Evolutionary conservation across 2,797 vertebrate species (phyloP).

Genomic region (Mormyrus proboscirostris): DNA sequence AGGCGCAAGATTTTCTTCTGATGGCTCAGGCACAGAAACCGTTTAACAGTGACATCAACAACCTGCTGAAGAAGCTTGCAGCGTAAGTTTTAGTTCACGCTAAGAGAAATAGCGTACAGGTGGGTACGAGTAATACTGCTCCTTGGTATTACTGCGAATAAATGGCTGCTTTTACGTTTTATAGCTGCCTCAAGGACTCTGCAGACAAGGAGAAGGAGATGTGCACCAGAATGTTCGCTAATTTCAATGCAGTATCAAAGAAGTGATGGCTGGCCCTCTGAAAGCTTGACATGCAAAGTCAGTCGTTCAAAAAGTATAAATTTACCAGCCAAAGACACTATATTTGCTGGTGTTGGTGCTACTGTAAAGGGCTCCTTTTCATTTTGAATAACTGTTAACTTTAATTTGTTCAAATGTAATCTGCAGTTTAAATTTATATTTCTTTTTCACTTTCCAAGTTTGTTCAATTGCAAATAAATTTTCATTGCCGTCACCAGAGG

Average conservation of each 20-base stretch:
- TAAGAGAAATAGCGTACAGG: not conserved
- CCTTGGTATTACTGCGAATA: not conserved
- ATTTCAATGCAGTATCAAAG: constrained; percentile 30
- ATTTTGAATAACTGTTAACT: not conserved
- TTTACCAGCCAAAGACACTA: not conserved
- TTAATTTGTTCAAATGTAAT: not conserved
- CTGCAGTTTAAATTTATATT: not conserved
- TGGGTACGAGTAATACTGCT: not conserved
- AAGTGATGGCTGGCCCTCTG: constrained; percentile 8
- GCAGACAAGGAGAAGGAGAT: constrained; percentile 56
- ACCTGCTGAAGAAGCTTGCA: constrained; percentile 69
- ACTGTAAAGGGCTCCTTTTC: not conserved
- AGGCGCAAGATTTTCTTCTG: constrained; percentile 68
- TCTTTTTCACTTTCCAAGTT: not conserved
- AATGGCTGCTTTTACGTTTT: constrained; percentile 14
- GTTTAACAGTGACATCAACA: constrained; percentile 80
- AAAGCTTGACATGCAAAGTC: not conserved
- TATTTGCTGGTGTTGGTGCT: not conserved
- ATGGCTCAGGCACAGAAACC: constrained; percentile 75
- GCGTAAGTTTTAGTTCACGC: constrained; percentile 52
- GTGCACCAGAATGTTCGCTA: constrained; percentile 55
- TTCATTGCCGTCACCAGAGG: constrained; percentile 16
- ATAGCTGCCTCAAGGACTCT: constrained; percentile 48
- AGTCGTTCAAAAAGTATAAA: not conserved
- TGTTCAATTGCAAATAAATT: not conserved